These are phyloP conservation scores for Spatula versicolor DNA, from an alignment of 2,797 vertebrate species.

Conservation along the genomic window DNA sequence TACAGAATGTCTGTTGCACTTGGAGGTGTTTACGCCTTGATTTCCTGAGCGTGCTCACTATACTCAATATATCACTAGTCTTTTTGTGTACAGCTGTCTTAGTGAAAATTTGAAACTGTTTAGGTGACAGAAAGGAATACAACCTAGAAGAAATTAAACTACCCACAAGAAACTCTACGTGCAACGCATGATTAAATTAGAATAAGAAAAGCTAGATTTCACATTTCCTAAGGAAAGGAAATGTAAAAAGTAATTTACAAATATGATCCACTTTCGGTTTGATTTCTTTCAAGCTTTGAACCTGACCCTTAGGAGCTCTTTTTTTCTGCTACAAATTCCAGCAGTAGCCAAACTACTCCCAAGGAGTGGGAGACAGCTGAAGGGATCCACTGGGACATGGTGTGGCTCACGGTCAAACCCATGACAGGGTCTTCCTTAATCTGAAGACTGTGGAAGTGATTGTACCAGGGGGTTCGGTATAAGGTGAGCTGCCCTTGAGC, in stretches of 20 bases:
- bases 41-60: conserved; percentile 46
- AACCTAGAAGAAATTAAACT: not conserved
- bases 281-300: not conserved
- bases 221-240: not conserved
- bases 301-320: not conserved
- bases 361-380: not conserved
- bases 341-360: not conserved
- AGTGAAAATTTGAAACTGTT: not conserved
- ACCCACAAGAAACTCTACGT: not conserved
- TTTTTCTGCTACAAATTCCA: not conserved
- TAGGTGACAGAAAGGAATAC: not conserved
- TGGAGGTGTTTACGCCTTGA: conserved; percentile 53
- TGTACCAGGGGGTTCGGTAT: not conserved
- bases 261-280: not conserved
- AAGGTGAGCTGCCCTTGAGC: not conserved
- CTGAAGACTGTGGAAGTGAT: not conserved
- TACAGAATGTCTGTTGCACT: conserved; percentile 26
- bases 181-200: not conserved
- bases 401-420: not conserved
- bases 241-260: not conserved
- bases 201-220: not conserved
- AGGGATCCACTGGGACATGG: not conserved
- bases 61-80: conserved; percentile 10
- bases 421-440: not conserved
- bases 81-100: not conserved